Percentiles rank a stretch among this genome's conserved stretches.
Evolutionary conservation across 2,113 vertebrate genomes (phyloP).

Genomic region (Tretioscincus oriximinensis): DNA sequence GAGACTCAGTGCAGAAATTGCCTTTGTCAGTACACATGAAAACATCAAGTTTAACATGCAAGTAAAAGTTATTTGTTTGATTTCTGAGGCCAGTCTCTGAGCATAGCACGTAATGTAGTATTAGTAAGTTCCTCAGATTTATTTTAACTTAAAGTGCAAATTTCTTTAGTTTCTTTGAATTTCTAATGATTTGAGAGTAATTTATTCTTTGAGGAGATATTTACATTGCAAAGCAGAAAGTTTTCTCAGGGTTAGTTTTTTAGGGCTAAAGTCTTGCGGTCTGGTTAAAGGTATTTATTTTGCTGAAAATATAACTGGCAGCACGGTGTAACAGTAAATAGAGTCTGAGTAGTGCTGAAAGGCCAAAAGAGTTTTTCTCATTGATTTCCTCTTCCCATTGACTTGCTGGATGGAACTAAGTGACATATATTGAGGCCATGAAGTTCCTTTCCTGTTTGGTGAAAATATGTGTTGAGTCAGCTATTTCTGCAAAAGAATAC

Average conservation of each 20-base stretch:
- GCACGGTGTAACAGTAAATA: neutral
- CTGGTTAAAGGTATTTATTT: neutral
- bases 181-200: neutral
- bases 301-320: slow-evolving; percentile 1
- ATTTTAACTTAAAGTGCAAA: neutral
- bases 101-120: neutral
- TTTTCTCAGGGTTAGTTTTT: neutral
- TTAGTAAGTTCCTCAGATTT: neutral
- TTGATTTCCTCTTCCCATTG: slow-evolving; percentile 10
- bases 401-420: neutral
- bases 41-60: neutral
- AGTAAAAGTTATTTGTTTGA: neutral
- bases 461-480: neutral
- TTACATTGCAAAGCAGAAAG: neutral
- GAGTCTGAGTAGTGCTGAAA: slow-evolving; percentile 29
- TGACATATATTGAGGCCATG: neutral
- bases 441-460: slow-evolving; percentile 45
- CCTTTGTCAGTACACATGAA: neutral
- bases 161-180: neutral
- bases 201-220: neutral
- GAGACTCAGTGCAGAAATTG: no score
- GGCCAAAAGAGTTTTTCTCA: slow-evolving; percentile 29
- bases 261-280: accelerated
- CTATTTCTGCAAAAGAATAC: neutral
- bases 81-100: neutral